Conservation (phyloP, 2,113 vertebrate species). For the Cromileptes altivelis region DNA sequence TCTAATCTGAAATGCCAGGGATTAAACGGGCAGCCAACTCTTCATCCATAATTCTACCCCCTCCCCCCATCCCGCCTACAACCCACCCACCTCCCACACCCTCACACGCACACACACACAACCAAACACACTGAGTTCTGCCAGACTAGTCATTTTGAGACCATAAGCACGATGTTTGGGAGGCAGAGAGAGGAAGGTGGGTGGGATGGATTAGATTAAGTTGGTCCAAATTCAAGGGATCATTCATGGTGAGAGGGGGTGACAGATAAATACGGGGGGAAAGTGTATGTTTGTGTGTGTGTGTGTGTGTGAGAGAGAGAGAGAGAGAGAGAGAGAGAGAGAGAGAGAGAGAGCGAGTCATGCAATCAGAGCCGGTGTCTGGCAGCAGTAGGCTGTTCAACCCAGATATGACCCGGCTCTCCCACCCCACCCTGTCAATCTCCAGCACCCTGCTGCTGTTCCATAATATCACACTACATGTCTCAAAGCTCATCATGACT, state of each 20-base stretch:
- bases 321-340: not conserved
- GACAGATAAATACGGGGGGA: slow-evolving; percentile 28
- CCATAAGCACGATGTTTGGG: slow-evolving; percentile 57
- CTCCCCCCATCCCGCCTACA: slow-evolving; percentile 20
- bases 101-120: slow-evolving; percentile 9
- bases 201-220: slow-evolving; percentile 71
- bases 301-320: slow-evolving; percentile 19
- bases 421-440: slow-evolving; percentile 38
- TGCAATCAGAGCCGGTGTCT: slow-evolving; percentile 69
- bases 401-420: slow-evolving; percentile 60
- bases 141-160: slow-evolving; percentile 75
- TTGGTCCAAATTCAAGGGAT: slow-evolving; percentile 75
- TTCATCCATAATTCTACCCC: slow-evolving; percentile 73
- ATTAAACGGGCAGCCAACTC: slow-evolving; percentile 78
- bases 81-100: slow-evolving; percentile 12
- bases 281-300: slow-evolving; percentile 17
- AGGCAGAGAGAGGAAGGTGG: slow-evolving; percentile 52
- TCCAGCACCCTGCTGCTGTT: slow-evolving; percentile 39
- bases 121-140: slow-evolving; percentile 13
- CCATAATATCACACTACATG: slow-evolving; percentile 48
- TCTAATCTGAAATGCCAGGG: slow-evolving; percentile 84
- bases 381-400: slow-evolving; percentile 63
- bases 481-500: slow-evolving; percentile 49
- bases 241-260: slow-evolving; percentile 50
- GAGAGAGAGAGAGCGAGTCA: slow-evolving; percentile 53